Conservation (phyloP, 2,113 vertebrate species). For the Chloroceryle aenea region DNA sequence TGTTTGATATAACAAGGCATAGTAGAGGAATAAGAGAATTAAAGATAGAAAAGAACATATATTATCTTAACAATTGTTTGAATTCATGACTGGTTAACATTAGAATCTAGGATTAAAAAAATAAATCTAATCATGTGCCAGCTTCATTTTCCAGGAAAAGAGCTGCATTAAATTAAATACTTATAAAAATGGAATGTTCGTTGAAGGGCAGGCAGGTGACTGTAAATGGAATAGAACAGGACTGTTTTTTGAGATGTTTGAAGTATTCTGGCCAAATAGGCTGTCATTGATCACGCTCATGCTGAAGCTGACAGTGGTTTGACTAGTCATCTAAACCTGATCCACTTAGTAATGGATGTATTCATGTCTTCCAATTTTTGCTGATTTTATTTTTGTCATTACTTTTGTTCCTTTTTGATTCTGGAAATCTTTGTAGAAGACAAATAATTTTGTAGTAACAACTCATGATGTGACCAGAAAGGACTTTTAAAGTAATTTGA, state of each 20-base stretch:
- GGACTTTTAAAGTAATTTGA: background rate
- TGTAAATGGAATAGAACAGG: background rate
- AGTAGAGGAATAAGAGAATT: slow-evolving; percentile 14
- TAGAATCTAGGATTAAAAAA: background rate
- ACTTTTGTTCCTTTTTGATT: background rate
- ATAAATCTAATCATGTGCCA: background rate
- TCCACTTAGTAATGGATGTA: background rate
- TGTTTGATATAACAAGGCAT: slow-evolving; percentile 15
- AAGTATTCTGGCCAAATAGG: background rate
- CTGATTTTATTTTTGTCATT: background rate
- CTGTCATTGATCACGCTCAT: background rate
- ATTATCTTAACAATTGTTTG: background rate
- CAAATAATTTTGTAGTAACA: background rate
- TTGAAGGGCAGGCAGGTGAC: background rate
- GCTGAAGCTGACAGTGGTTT: background rate
- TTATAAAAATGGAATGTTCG: background rate
- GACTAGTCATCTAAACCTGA: background rate
- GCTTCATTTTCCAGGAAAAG: background rate
- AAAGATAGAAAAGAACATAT: background rate
- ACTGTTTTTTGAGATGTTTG: background rate
- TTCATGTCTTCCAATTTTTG: background rate
- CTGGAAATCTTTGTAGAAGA: background rate
- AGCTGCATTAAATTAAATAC: background rate
- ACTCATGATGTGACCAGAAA: background rate
- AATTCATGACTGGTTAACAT: background rate